Evolutionary conservation across 2,888 invertebrate genomes (phyloP), one percentile per base, ranked within the genome.

Genomic region (Brachylomia viminalis): DNA sequence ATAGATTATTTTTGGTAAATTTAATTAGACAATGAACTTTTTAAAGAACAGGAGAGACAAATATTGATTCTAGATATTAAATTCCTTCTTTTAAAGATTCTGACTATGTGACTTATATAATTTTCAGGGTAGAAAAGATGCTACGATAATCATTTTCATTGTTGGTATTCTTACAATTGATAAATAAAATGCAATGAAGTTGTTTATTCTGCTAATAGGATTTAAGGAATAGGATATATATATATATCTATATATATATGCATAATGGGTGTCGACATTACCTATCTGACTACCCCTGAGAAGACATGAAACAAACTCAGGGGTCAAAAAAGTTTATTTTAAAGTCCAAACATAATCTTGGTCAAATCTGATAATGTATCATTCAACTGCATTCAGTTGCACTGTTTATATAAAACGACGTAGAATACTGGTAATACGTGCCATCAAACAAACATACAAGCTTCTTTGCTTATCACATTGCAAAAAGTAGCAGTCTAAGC

Each of bases 361-460:
- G 42, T 42, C 42, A 10, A 0, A 42, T 42, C 42, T 10, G 42
- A 38, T 38, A 38, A 8, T 42, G 8, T 42, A 30, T n/a, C 47
- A 49, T 49, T 23, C 27, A 33, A 54, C 42, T 42, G 42, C 42
- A 42, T 42, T 42, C 42, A 45, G 5, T 8, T 52, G 27, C 59
- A 52, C 20, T n/a, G 23, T 8, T 38, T 49, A 30, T 17, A 5
- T 38, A 30, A 45, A 61, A 49, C 10, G 23, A 58, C 13, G 15
- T 47, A 45, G 10, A 6, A 33, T 47, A 7, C 27, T n/a, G 20
- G n/a, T 10, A n/a, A 30, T 52, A 59, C 17, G 5, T 27, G 45
- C 38, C 6, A n/a, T 6, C 20, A 49, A 52, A 77, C 62, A 71
- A 45, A 79, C 56, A n/a, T 47, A 71, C 13, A 56, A 54, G 7